Percentiles rank a stretch among this genome's conserved stretches.
Conservation (phyloP, 2,888 invertebrate genomes). For the Drosophila dives region DNA sequence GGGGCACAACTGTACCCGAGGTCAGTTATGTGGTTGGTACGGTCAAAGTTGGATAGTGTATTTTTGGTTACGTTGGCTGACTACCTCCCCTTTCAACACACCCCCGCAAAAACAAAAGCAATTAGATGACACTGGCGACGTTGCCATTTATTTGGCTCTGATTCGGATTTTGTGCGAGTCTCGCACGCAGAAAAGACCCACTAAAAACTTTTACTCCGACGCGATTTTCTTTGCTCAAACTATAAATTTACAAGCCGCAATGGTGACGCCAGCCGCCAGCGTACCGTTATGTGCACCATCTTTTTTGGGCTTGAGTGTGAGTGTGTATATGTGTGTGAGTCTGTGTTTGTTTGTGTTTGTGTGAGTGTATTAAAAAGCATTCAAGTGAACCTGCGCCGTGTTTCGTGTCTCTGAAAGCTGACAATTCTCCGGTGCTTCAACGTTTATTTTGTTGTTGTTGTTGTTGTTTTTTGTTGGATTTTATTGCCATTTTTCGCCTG, state of each 20-base stretch:
- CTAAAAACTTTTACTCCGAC: constrained; percentile 67
- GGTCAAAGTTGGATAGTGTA: neutral
- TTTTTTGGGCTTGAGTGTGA: constrained; percentile 5
- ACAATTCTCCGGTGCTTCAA: constrained; percentile 66
- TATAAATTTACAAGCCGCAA: constrained; percentile 77
- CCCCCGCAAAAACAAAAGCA: constrained; percentile 68
- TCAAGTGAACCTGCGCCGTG: constrained; percentile 62
- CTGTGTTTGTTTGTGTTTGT: constrained; percentile 19
- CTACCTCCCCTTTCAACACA: neutral
- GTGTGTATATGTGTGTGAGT: neutral
- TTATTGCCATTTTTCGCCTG: constrained; percentile 60
- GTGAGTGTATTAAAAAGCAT: constrained; percentile 72
- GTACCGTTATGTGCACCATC: constrained; percentile 46
- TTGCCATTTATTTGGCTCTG: constrained; percentile 63
- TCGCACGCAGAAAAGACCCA: constrained; percentile 27
- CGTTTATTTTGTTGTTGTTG: constrained; percentile 58
- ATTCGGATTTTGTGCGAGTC: constrained; percentile 43
- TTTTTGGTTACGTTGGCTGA: neutral
- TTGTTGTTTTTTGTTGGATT: constrained; percentile 49
- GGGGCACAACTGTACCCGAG: constrained; percentile 71
- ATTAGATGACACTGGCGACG: constrained; percentile 68
- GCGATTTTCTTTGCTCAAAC: constrained; percentile 73
- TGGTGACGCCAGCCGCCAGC: constrained; percentile 38
- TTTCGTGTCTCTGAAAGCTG: constrained; percentile 59
- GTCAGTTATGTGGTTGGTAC: constrained; percentile 29